Base-by-base conservation (phyloP, 2,113 vertebrate species). In the Brachypodius melanocephalos region DNA sequence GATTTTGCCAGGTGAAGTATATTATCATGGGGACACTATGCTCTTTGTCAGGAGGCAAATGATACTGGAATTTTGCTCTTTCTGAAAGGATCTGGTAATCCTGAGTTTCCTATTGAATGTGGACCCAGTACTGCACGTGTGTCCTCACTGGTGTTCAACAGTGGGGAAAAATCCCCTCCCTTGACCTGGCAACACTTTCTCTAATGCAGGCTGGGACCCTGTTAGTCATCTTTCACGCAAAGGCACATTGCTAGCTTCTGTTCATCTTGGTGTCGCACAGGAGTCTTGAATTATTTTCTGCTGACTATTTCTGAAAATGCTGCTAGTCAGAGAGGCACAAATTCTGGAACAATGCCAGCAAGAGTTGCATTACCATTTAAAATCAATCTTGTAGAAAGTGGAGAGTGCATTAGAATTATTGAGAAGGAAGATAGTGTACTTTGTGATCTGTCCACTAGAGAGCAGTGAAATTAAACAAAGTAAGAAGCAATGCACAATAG, bases 371-470 rank as follows among this genome's bases (percentile, higher is more conserved):
- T 59, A 43, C 28, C 5, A 6, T 55, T 66, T 82, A 5, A 90
- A 81, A 19, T 42, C 7, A 66, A 29, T 45, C 9, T 61, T 90
- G 12, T 18, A 80, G 40, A 25, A 88, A 67, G 58, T 34, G 12
- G 29, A 73, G 34, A 46, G 29, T 36, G 14, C 21, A 3, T 67
- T 36, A 9, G 52, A 55, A 32, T 4, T 67, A 16, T 18, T 71
- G 6, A 34, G 18, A 29, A 67, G 26, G 28, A 73, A 85, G 85
- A 31, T 12, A 43, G 42, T 77, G 77, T 85, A 40, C 82, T 91
- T 48, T 86, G 40, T 82, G 19, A 25, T 93, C 49, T 95, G 34
- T 83, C 97, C 97, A 96, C 92, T 92, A 98, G 98, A 91, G 97
- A 92, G 97, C 97, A 97, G 95, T 95, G 83, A 92, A 58, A 71